phyloP scores from a whole-genome alignment of 2,797 vertebrate genomes.

The Neomorphus geoffroyi region DNA sequence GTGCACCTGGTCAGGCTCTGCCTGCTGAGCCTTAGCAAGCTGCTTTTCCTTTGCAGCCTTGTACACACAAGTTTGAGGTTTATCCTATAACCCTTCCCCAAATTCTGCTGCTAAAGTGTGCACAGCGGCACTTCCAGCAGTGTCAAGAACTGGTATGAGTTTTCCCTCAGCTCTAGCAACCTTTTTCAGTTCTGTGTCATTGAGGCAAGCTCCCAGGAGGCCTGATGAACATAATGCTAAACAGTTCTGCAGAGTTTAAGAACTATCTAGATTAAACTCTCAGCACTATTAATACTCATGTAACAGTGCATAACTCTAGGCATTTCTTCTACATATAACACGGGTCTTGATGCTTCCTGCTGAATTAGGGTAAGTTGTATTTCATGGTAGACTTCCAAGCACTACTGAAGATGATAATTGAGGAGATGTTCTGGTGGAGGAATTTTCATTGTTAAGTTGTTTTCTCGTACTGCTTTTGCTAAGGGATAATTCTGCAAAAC shows the following conservation, averaged over 20 bases:
- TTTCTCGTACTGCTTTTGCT: not conserved
- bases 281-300: not conserved
- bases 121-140: not conserved
- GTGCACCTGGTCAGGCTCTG: not conserved
- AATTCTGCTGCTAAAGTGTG: not conserved
- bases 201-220: not conserved
- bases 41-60: not conserved
- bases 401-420: not conserved
- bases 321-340: not conserved
- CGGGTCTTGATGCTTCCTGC: not conserved
- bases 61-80: rapidly evolving
- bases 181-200: not conserved
- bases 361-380: not conserved
- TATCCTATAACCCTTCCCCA: not conserved
- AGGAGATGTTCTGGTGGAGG: not conserved
- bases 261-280: not conserved
- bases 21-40: not conserved
- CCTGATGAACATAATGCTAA: not conserved
- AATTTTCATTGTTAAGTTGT: constrained; percentile 1
- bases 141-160: rapidly evolving
- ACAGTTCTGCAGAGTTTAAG: not conserved
- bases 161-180: not conserved
- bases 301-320: not conserved
- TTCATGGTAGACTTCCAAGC: not conserved
- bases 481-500: not conserved